Evolutionary conservation across 2,797 vertebrate species (phyloP).

Genomic region (Apodemus agrarius): DNA sequence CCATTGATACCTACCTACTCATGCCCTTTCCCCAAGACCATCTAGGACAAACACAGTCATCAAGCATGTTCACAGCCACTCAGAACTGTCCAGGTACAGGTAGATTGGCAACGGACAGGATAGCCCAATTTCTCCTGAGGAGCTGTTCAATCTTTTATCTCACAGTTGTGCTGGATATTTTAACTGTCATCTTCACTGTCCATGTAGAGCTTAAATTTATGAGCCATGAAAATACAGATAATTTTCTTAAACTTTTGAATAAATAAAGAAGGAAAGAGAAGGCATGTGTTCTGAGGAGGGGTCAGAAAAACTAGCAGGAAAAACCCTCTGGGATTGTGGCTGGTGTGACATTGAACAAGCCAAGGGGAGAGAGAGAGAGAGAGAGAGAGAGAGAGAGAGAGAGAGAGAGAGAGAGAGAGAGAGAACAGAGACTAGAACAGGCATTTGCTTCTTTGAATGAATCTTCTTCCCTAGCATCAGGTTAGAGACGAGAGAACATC

Average conservation of each 20-base stretch:
- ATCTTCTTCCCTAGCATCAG: too few relatives aligned
- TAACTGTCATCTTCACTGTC: not conserved
- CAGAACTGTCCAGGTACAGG: not conserved
- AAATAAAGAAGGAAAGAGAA: not conserved
- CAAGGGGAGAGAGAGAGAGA: not conserved
- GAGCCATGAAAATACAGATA: not conserved
- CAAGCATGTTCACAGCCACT: not conserved
- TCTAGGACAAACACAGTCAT: not conserved
- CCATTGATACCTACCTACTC: too few relatives aligned
- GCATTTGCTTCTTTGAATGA: fast-evolving
- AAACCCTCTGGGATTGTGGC: not conserved
- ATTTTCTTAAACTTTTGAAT: not conserved
- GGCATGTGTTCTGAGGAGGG: not conserved
- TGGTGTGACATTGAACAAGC: not conserved
- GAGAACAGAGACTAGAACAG: not conserved
- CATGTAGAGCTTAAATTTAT: too few relatives aligned
- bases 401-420: not conserved
- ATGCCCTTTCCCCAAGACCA: not conserved
- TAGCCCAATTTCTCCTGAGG: not conserved
- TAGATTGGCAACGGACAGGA: not conserved
- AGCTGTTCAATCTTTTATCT: not conserved
- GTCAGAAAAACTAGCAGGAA: not conserved
- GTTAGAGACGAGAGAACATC: not conserved
- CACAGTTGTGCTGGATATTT: not conserved
- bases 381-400: not conserved